phyloP scores from a whole-genome alignment of 2,113 vertebrate species.

The Spea bombifrons region DNA sequence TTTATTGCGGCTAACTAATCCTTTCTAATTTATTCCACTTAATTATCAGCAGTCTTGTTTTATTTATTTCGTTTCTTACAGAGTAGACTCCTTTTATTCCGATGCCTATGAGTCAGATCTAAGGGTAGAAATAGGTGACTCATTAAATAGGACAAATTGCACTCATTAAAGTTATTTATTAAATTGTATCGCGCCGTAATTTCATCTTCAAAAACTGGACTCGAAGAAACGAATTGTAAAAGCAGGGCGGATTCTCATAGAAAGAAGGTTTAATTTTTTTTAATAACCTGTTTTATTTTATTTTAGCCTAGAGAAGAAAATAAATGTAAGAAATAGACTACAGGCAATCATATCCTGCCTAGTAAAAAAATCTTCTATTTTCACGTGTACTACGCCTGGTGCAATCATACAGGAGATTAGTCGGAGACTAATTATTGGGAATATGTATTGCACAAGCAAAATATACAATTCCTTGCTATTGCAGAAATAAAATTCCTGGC shows the following conservation, averaged over 20 bases:
- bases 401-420: no score
- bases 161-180: constrained; percentile 21
- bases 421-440: no score
- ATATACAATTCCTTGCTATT: no score
- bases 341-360: no score
- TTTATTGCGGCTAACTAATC: constrained; percentile 14
- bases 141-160: constrained; percentile 26
- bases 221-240: neutral
- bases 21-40: constrained; percentile 11
- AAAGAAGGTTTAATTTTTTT: neutral
- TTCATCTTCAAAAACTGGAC: neutral
- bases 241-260: neutral
- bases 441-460: no score
- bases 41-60: constrained; percentile 3
- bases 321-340: neutral
- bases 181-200: constrained; percentile 1
- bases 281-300: neutral
- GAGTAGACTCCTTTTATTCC: neutral
- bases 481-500: no score
- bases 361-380: no score
- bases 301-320: neutral
- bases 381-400: no score
- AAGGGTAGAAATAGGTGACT: neutral
- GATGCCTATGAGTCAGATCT: constrained; percentile 2
- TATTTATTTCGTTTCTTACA: neutral